Evolutionary conservation across 2,113 vertebrate species (phyloP).

Genomic region (Burhinus bistriatus): DNA sequence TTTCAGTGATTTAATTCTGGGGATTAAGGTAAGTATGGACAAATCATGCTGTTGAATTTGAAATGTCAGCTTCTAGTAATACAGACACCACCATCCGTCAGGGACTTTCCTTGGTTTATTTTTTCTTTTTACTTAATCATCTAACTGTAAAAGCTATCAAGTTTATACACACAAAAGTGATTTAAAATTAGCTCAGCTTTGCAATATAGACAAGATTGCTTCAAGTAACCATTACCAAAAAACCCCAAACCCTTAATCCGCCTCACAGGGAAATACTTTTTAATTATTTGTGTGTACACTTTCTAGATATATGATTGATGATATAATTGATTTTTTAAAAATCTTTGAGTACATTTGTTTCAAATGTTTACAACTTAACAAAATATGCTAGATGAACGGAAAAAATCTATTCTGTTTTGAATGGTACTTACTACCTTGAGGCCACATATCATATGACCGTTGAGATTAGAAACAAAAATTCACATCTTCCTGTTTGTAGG

Average conservation of each 20-base stretch:
- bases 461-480: conserved; percentile 72
- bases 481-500: conserved; percentile 60
- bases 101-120: background rate
- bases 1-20: background rate
- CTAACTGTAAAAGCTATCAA: conserved; percentile 14
- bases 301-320: conserved; percentile 34
- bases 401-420: conserved; percentile 42
- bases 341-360: conserved; percentile 58
- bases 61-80: background rate
- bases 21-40: background rate
- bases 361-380: conserved; percentile 63
- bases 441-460: conserved; percentile 56
- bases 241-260: background rate
- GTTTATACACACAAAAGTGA: background rate
- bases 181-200: conserved; percentile 21
- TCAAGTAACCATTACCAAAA: conserved; percentile 27
- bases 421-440: conserved; percentile 55
- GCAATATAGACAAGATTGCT: background rate
- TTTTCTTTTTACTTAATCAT: background rate
- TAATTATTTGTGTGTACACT: conserved; percentile 52
- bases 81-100: background rate
- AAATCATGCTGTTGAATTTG: background rate
- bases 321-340: background rate
- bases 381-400: conserved; percentile 50
- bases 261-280: background rate